phyloP scores from a whole-genome alignment of 2,113 vertebrate species.

The Prietella phreatophila region DNA sequence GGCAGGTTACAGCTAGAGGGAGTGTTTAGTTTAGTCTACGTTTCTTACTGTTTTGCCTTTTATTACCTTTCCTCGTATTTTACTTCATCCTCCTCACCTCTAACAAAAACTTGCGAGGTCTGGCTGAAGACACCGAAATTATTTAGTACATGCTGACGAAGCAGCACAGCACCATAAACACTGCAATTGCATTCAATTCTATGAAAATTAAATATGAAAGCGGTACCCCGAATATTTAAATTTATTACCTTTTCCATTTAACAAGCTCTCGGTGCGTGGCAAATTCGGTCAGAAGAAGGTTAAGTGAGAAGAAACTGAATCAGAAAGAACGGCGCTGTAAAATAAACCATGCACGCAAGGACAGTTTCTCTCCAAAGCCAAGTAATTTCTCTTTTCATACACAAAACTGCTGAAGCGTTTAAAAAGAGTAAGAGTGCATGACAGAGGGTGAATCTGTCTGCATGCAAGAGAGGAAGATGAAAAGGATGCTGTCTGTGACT shows the following conservation, averaged over 20 bases:
- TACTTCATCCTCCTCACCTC: not conserved
- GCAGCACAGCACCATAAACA: not conserved
- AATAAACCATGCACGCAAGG: slow-evolving; percentile 41
- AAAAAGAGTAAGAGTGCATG: slow-evolving; percentile 36
- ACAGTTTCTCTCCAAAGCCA: slow-evolving; percentile 31
- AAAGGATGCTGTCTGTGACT: slow-evolving; percentile 29
- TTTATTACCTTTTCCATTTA: not conserved
- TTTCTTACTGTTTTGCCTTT: not conserved
- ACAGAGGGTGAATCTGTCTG: not conserved
- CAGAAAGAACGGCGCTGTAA: slow-evolving; percentile 3
- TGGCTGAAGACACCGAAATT: not conserved
- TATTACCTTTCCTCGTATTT: not conserved
- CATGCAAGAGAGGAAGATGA: slow-evolving; percentile 34
- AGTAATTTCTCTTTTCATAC: slow-evolving; percentile 41
- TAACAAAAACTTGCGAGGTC: not conserved
- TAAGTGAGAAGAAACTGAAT: slow-evolving; percentile 23
- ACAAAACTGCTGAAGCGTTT: slow-evolving; percentile 40
- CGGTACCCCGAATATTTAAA: not conserved
- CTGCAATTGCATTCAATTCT: not conserved
- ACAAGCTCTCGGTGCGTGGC: not conserved
- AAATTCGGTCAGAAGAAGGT: not conserved
- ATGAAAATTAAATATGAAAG: not conserved
- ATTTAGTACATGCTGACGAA: not conserved
- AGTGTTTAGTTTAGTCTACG: not conserved
- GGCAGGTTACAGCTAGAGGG: not conserved